Evolutionary conservation across 2,113 vertebrate genomes (phyloP).

Genomic region (Pygoscelis antarcticus): DNA sequence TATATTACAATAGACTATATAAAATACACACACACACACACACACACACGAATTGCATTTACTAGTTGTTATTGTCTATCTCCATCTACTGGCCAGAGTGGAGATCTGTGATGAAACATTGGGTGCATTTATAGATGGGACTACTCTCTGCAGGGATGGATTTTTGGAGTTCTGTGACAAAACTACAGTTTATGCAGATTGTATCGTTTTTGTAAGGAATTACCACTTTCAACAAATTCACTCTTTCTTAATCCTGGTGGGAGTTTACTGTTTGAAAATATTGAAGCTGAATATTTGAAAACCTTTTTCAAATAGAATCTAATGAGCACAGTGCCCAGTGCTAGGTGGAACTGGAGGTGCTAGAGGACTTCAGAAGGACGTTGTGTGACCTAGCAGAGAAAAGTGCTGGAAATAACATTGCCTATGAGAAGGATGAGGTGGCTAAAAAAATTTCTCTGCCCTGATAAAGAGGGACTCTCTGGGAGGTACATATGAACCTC

Average conservation of each 20-base stretch:
- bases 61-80: background rate
- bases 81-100: slow-evolving; percentile 48
- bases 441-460: background rate
- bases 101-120: background rate
- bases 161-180: background rate
- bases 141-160: too few species aligned
- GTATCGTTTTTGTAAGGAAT: background rate
- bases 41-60: background rate
- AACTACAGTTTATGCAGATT: background rate
- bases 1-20: too few species aligned
- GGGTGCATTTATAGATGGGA: background rate
- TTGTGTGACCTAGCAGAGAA: background rate
- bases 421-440: background rate
- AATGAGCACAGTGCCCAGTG: background rate
- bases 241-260: background rate
- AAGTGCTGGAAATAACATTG: background rate
- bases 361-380: background rate
- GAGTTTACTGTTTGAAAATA: background rate
- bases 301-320: background rate
- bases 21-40: background rate
- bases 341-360: background rate
- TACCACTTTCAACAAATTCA: background rate
- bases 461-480: background rate
- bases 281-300: background rate
- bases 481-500: background rate